Conservation (phyloP, 1,140 invertebrate genomes). For the Lordiphosa mommai region DNA sequence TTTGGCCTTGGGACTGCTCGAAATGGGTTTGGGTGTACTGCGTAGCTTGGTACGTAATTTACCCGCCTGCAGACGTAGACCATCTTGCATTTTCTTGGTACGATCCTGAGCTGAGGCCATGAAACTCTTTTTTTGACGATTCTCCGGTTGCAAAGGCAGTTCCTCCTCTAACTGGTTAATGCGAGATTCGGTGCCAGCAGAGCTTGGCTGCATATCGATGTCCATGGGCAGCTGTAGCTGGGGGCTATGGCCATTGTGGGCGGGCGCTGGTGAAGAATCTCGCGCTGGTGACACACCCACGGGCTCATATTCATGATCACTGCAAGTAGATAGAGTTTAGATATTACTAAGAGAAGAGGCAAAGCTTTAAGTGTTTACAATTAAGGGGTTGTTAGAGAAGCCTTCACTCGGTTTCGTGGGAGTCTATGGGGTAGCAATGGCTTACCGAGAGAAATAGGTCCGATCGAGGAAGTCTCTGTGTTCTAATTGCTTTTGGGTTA, state of each 20-base stretch:
- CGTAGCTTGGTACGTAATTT: slow-evolving; percentile 83
- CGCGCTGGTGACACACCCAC: slow-evolving; percentile 82
- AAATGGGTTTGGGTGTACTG: slow-evolving; percentile 72
- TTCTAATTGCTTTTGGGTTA: slow-evolving; percentile 71
- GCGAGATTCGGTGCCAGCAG: slow-evolving; percentile 81
- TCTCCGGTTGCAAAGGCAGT: slow-evolving; percentile 82
- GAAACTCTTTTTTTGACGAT: slow-evolving; percentile 81
- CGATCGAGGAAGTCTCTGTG: slow-evolving; percentile 74
- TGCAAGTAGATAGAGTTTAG: too few relatives aligned
- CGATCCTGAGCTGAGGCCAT: slow-evolving; percentile 81
- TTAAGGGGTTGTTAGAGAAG: slow-evolving; percentile 53
- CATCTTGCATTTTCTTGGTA: slow-evolving; percentile 81
- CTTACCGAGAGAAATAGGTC: slow-evolving; percentile 79
- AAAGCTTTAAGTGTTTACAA: slow-evolving; percentile 40
- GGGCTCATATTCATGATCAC: slow-evolving; percentile 94
- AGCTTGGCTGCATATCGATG: slow-evolving; percentile 58
- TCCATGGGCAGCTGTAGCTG: slow-evolving; percentile 47
- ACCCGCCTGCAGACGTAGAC: slow-evolving; percentile 82
- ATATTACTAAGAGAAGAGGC: too few relatives aligned
- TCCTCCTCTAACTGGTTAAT: slow-evolving; percentile 86
- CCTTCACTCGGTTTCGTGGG: slow-evolving; percentile 35
- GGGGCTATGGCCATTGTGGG: slow-evolving; percentile 27
- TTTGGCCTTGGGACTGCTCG: slow-evolving; percentile 69
- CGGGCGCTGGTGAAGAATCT: slow-evolving; percentile 40
- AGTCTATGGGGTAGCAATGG: slow-evolving; percentile 38